Conservation (phyloP, 2,113 vertebrate species). For the Prionailurus bengalensis region DNA sequence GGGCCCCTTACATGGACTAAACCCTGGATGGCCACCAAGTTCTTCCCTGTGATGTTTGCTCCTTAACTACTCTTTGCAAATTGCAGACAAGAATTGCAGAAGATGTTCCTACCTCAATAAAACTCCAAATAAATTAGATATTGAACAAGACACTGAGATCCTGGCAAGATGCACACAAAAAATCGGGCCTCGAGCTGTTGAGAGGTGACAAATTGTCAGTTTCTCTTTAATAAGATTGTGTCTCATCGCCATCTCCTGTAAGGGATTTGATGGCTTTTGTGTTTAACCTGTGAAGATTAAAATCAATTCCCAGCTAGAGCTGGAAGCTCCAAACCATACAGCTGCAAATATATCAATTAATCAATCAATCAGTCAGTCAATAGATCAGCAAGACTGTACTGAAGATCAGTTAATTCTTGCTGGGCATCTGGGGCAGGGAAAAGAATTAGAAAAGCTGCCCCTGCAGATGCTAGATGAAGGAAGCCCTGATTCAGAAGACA, state of each 20-base stretch:
- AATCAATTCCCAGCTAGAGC: conserved; percentile 71
- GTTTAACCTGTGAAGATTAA: conserved; percentile 78
- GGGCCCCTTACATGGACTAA: neutral
- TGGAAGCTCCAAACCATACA: conserved; percentile 22
- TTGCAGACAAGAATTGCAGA: conserved; percentile 33
- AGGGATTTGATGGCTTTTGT: conserved; percentile 76
- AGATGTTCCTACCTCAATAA: conserved; percentile 53
- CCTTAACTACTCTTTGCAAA: conserved; percentile 50
- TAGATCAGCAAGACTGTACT: neutral
- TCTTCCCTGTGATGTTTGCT: neutral
- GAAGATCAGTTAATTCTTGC: neutral
- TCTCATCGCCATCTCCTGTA: conserved; percentile 71
- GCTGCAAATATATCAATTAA: conserved; percentile 67
- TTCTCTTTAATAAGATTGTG: conserved; percentile 78
- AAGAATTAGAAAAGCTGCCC: neutral
- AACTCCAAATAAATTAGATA: conserved; percentile 80
- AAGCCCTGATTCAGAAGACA: neutral
- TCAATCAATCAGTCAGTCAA: conserved; percentile 51
- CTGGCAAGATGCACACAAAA: conserved; percentile 40
- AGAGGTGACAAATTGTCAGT: conserved; percentile 73
- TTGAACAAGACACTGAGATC: conserved; percentile 74
- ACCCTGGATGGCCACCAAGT: neutral
- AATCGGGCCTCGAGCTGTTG: conserved; percentile 42
- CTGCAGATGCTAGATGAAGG: neutral
- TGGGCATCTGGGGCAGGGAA: neutral